Evolutionary conservation across 2,888 invertebrate species (phyloP), one percentile per base, ranked within the genome.

Genomic region (Drosophila longiperda): DNA sequence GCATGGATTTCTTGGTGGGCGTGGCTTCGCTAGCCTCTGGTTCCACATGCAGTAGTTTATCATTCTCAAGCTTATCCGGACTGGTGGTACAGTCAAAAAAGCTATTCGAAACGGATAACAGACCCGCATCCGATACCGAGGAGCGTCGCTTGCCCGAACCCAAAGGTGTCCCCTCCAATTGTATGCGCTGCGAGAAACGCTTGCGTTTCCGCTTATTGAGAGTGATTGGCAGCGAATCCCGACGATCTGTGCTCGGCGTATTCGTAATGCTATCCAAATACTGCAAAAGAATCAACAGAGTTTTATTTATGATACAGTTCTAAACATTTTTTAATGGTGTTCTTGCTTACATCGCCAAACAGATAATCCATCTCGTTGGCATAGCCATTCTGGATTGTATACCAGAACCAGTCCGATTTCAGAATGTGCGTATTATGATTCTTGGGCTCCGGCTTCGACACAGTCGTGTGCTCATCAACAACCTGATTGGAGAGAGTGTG

Each of bases 351-450:
- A 93, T 97, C 96, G 93, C 97, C 96, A 91, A 97, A 97, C 23
- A 96, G 94, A 93, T 98, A 98, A 83, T 98, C 96, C 91, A 96
- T 96, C 93, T 99, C 99, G 90, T 97, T 97, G 73, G 98, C 97
- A 80, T 97, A 97, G 90, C 98, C 98, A 94, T 99, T 98, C 94
- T 99, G 99, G 74, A 99, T 97, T 55, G 98, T 98, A 45, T 97
- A 97, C 99, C 99, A 99, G 94, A 99, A 99, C 99, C 99, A 99
- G 94, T 99, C 98, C 8, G 97, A 97, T 93, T 97, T 97, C 63
- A 98, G 96, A 76, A 98, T 94, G 92, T 96, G 96, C 34, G 96
- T 96, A 84, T 95, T 95, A 74, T 95, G 93, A 60, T 93, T 94
- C 73, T 96, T 95, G 65, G 96, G 95, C 90, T 96, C 97, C 52